Conservation (phyloP, 1,140 invertebrate genomes). For the Dendrolimus punctatus region DNA sequence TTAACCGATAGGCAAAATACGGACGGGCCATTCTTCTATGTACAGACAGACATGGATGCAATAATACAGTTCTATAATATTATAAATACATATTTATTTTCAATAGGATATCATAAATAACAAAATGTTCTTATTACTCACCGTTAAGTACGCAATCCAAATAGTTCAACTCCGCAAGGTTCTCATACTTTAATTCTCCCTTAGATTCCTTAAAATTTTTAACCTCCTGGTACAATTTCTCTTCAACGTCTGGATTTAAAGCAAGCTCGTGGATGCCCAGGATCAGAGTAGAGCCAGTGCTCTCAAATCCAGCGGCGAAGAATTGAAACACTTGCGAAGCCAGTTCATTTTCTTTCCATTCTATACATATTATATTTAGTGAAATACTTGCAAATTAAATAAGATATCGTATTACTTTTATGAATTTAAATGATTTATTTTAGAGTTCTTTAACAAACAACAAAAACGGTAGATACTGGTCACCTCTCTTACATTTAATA, state of each 20-base stretch:
- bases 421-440: no score
- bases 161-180: constrained; percentile 62
- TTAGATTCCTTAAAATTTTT: constrained; percentile 42
- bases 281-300: constrained; percentile 40
- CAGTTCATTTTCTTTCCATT: constrained; percentile 53
- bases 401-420: no score
- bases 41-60: no score
- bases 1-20: no score
- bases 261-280: constrained; percentile 69
- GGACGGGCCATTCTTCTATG: no score
- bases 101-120: no score
- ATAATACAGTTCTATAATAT: no score
- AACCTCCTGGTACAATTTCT: constrained; percentile 73
- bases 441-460: no score
- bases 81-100: no score
- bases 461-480: no score
- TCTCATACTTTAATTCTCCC: constrained; percentile 47
- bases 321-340: constrained; percentile 67
- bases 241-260: constrained; percentile 71
- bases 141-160: constrained; percentile 61
- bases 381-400: not conserved
- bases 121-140: constrained; percentile 9
- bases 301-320: constrained; percentile 71
- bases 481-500: no score
- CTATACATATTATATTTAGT: constrained; percentile 10